A percentile compares a stretch with the other conserved stretches of the same genome.
These are phyloP conservation scores for Holotrichia oblita DNA, from an alignment of 1,140 invertebrate genomes.

Conservation along the genomic window DNA sequence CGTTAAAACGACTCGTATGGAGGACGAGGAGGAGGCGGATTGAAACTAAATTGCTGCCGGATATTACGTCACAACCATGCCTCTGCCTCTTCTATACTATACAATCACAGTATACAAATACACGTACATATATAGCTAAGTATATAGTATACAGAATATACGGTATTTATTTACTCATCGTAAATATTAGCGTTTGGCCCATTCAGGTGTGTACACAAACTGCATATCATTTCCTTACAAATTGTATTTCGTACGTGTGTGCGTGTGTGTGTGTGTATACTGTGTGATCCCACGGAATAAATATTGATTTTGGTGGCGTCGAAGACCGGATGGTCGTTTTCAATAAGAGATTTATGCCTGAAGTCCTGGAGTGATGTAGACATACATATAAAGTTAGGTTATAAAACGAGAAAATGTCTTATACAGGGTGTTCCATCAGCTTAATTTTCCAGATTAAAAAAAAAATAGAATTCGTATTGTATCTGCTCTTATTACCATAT, in stretches of 20 bases:
- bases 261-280: constrained; percentile 52
- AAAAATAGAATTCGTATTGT: too few species aligned
- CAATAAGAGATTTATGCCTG: background rate
- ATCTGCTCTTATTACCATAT: too few species aligned
- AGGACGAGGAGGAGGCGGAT: background rate
- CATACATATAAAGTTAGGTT: too few species aligned
- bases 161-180: constrained; percentile 44
- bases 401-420: too few species aligned
- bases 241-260: constrained; percentile 44
- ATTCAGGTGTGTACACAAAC: constrained; percentile 56
- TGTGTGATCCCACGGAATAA: constrained; percentile 44
- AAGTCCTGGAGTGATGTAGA: background rate
- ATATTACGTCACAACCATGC: background rate
- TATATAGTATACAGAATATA: background rate
- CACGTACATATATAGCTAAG: too few species aligned
- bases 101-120: background rate
- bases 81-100: background rate
- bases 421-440: too few species aligned
- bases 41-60: background rate
- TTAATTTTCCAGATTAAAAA: too few species aligned
- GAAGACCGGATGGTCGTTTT: constrained; percentile 18
- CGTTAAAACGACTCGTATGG: too few species aligned
- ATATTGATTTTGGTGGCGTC: constrained; percentile 48
- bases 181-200: constrained; percentile 55
- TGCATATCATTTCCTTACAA: constrained; percentile 58